Conservation (phyloP, 1,140 invertebrate genomes). For the Listronotus oregonensis region DNA sequence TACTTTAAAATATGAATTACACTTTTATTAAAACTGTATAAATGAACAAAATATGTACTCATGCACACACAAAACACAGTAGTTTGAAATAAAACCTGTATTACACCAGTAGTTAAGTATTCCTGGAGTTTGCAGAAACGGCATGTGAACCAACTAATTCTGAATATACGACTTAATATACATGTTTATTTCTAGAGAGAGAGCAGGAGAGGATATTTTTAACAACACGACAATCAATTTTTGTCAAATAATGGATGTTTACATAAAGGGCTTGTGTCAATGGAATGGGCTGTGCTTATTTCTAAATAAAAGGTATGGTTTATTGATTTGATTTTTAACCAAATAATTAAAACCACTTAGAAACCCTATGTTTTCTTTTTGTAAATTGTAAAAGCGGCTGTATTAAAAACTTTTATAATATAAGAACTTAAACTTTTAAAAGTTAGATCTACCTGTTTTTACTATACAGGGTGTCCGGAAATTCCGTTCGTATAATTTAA, state of each 20-base stretch:
- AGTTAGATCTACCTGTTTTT: too few species aligned
- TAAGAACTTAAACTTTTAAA: too few species aligned
- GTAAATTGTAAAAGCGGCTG: too few species aligned
- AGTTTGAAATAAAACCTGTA: constrained; percentile 15
- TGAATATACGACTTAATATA: constrained; percentile 8
- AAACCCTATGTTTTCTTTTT: too few species aligned
- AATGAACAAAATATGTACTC: constrained; percentile 32
- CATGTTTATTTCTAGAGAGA: background rate
- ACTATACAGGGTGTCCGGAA: too few species aligned
- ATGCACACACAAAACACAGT: constrained; percentile 44
- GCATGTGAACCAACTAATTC: constrained; percentile 10
- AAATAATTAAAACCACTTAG: too few species aligned
- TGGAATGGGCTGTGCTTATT: background rate
- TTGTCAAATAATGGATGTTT: background rate
- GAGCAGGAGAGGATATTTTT: constrained; percentile 4
- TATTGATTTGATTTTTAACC: too few species aligned
- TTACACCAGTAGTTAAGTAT: constrained; percentile 11
- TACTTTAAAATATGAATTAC: too few species aligned
- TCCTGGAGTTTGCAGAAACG: constrained; percentile 52
- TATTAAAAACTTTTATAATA: too few species aligned
- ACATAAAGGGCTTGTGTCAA: constrained; percentile 11
- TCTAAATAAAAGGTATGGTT: background rate
- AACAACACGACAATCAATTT: constrained; percentile 6
- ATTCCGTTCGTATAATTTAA: too few species aligned
- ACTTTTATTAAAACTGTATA: background rate